Evolutionary conservation across 2,113 vertebrate species (phyloP).

Genomic region (Pyxicephalus adspersus): DNA sequence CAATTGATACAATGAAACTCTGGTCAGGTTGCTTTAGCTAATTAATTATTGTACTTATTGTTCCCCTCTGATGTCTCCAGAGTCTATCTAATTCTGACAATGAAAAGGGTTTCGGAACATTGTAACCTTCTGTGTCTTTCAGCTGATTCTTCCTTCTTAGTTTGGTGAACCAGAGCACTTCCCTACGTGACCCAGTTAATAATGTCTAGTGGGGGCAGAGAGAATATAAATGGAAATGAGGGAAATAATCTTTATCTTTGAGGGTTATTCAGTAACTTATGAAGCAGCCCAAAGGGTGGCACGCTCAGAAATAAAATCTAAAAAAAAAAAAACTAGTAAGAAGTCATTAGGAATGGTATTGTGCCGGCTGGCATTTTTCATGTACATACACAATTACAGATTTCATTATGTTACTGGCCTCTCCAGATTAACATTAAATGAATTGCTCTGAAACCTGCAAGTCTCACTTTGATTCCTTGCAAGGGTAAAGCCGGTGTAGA

Average conservation of each 20-base stretch:
- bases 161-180: conserved; percentile 70
- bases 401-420: conserved; percentile 69
- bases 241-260: conserved; percentile 71
- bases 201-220: conserved; percentile 75
- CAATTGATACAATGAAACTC: neutral
- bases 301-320: conserved; percentile 58
- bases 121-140: conserved; percentile 71
- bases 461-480: conserved; percentile 68
- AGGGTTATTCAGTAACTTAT: conserved; percentile 76
- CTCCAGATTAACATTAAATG: conserved; percentile 74
- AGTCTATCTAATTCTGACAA: conserved; percentile 63
- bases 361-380: conserved; percentile 64
- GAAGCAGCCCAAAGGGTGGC: conserved; percentile 68
- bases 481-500: conserved; percentile 60
- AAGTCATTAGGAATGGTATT: conserved; percentile 70
- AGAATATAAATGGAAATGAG: conserved; percentile 85
- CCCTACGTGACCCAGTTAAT: conserved; percentile 83
- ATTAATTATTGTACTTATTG: conserved; percentile 64
- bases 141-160: conserved; percentile 70
- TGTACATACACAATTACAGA: conserved; percentile 67
- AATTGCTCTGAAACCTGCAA: conserved; percentile 66
- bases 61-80: conserved; percentile 61
- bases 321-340: conserved; percentile 56
- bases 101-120: conserved; percentile 68
- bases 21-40: conserved; percentile 63